Conservation (phyloP, 2,888 invertebrate species). For the Drosophila bunnanda region DNA sequence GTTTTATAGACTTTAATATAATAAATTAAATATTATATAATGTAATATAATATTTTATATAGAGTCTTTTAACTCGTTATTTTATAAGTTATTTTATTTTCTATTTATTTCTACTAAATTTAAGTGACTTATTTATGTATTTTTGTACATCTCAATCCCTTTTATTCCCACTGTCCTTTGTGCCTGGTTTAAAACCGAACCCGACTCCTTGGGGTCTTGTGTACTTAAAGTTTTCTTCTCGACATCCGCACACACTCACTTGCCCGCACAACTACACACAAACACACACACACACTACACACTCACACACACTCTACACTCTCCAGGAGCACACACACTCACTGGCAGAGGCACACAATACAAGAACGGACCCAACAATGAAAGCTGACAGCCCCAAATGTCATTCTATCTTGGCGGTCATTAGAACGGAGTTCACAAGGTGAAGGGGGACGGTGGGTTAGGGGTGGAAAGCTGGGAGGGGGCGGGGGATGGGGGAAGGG, state of each 20-base stretch:
- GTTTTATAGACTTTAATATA: too few species aligned
- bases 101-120: not conserved
- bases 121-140: not conserved
- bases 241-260: conserved; percentile 48
- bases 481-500: conserved; percentile 6
- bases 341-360: conserved; percentile 48
- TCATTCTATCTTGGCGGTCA: conserved; percentile 82
- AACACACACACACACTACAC: conserved; percentile 23
- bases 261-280: conserved; percentile 39
- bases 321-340: conserved; percentile 17
- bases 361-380: conserved; percentile 71
- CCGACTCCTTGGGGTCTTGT: conserved; percentile 59
- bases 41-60: not conserved
- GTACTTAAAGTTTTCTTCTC: conserved; percentile 78
- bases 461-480: too few species aligned
- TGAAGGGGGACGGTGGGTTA: not conserved
- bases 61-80: not conserved
- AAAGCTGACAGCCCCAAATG: conserved; percentile 81
- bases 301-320: conserved; percentile 35
- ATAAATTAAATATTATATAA: too few species aligned
- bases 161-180: conserved; percentile 51
- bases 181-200: conserved; percentile 43
- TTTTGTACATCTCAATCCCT: not conserved
- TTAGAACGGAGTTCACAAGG: conserved; percentile 75
- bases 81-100: not conserved